Percentiles rank a stretch among this genome's conserved stretches.
These are phyloP conservation scores for Erynnis tages DNA, from an alignment of 2,888 invertebrate species.

Conservation along the genomic window DNA sequence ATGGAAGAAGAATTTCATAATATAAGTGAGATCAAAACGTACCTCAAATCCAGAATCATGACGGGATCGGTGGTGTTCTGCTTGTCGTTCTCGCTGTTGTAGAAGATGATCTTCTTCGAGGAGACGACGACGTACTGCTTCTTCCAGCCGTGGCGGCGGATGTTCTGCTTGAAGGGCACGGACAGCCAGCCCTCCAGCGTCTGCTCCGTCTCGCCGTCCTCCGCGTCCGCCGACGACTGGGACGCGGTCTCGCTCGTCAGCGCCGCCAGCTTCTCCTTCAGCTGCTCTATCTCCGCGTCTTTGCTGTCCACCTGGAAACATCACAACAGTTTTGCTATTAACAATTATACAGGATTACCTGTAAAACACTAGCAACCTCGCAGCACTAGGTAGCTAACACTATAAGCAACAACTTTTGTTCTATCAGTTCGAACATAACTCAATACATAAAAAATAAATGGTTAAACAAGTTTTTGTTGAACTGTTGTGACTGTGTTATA, in stretches of 20 bases:
- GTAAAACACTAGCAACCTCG: too few relatives aligned
- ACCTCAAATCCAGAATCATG: constrained; percentile 97
- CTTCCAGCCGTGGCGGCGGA: constrained; percentile 97
- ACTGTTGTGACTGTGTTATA: too few relatives aligned
- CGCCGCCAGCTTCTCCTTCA: constrained; percentile 91
- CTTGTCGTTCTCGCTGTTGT: constrained; percentile 96
- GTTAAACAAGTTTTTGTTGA: too few relatives aligned
- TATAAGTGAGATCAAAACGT: constrained; percentile 41
- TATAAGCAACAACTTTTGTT: too few relatives aligned
- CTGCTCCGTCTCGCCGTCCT: constrained; percentile 88
- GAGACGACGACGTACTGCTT: constrained; percentile 98
- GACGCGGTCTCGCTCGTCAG: constrained; percentile 94
- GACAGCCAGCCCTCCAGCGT: constrained; percentile 98
- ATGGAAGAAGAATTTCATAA: too few relatives aligned
- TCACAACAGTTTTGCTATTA: too few relatives aligned
- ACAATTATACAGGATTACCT: too few relatives aligned
- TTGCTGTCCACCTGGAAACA: constrained; percentile 95
- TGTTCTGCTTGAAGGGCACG: constrained; percentile 97
- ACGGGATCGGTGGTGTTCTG: constrained; percentile 96
- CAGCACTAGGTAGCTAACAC: too few relatives aligned
- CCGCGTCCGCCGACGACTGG: constrained; percentile 94
- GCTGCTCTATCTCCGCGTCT: constrained; percentile 96
- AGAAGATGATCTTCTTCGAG: constrained; percentile 98
- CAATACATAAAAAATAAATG: too few relatives aligned
- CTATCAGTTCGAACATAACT: too few relatives aligned